Conservation (phyloP, 2,113 vertebrate species). For the Rhineura floridana region DNA sequence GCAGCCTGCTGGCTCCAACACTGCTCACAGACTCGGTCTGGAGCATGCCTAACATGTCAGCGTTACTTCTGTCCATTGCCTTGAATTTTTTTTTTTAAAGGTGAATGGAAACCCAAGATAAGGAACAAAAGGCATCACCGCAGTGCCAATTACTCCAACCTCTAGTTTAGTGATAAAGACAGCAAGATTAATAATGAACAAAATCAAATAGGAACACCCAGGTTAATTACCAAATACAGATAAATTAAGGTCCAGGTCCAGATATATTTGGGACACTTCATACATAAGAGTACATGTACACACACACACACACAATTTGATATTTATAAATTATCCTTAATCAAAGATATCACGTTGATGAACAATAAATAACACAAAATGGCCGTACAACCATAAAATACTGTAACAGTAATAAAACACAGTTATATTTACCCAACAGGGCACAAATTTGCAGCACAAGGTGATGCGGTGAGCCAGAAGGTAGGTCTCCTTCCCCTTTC, state of each 20-base stretch:
- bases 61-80: neutral
- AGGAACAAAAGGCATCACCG: neutral
- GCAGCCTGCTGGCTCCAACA: neutral
- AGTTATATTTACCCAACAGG: neutral
- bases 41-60: accelerated
- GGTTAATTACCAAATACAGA: neutral
- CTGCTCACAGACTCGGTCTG: accelerated
- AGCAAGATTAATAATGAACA: neutral
- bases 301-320: no score
- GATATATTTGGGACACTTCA: neutral
- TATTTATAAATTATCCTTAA: no score
- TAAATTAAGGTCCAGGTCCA: neutral
- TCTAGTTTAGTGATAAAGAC: neutral
- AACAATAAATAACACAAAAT: no score
- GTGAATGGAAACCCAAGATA: neutral
- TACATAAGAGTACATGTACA: no score
- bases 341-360: no score
- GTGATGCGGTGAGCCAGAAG: neutral
- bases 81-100: neutral
- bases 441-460: neutral
- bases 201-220: neutral
- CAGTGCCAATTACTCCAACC: neutral
- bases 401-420: no score
- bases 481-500: no score
- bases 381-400: no score